Conservation (phyloP, 2,113 vertebrate genomes). For the Muntiacus reevesi region DNA sequence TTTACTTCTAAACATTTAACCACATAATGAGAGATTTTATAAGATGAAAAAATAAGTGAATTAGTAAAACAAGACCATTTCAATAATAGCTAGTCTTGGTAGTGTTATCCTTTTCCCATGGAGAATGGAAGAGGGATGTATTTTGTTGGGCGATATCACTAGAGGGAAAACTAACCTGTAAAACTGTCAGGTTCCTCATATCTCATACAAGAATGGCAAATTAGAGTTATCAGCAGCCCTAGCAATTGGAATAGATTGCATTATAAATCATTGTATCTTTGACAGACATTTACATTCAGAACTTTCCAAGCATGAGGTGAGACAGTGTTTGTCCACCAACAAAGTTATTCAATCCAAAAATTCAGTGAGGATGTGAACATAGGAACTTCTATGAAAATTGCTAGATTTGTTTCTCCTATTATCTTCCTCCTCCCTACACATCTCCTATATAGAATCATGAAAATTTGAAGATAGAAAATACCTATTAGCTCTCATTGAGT, state of each 20-base stretch:
- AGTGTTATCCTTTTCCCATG: conserved; percentile 57
- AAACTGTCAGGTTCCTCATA: conserved; percentile 80
- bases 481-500: background rate
- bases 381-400: conserved; percentile 50
- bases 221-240: conserved; percentile 81
- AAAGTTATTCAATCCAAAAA: conserved; percentile 76
- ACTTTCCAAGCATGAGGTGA: conserved; percentile 81
- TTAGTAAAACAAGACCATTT: conserved; percentile 61
- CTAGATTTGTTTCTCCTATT: conserved; percentile 22
- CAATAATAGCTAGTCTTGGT: conserved; percentile 53
- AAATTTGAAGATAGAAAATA: conserved; percentile 28
- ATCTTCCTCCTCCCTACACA: background rate
- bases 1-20: background rate
- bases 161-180: conserved; percentile 77
- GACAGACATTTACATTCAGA: conserved; percentile 85
- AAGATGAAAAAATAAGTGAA: conserved; percentile 48
- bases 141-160: conserved; percentile 73
- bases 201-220: conserved; percentile 82
- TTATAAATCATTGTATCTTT: conserved; percentile 87
- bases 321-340: conserved; percentile 78
- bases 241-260: conserved; percentile 81
- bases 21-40: background rate
- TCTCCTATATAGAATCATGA: background rate
- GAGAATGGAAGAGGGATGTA: conserved; percentile 63
- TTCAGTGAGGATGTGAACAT: conserved; percentile 29